Conservation (phyloP, 92 coral and sea anemone species). For the Actinostola sp. region DNA sequence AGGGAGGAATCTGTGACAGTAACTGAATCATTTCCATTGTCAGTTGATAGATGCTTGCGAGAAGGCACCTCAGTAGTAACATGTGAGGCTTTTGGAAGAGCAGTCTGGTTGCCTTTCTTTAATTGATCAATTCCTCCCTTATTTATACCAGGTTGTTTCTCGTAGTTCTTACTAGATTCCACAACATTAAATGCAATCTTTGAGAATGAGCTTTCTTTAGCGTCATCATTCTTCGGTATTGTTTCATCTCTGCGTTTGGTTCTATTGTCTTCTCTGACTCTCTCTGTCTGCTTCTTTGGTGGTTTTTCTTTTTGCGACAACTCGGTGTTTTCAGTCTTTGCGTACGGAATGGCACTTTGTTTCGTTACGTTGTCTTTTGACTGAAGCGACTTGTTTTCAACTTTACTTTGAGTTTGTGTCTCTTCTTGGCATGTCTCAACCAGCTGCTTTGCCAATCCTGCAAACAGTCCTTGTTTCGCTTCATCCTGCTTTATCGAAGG, state of each 20-base stretch:
- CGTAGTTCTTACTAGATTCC: slow-evolving; percentile 8
- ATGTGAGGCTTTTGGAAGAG: not conserved
- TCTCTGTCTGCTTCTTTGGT: not conserved
- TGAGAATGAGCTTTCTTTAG: slow-evolving; percentile 16
- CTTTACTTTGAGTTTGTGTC: not conserved
- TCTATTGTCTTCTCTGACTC: not conserved
- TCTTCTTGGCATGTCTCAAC: not conserved
- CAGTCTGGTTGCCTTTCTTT: not conserved
- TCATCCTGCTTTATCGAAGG: slow-evolving; percentile 1
- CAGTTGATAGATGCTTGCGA: too few relatives aligned
- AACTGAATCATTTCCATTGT: too few relatives aligned
- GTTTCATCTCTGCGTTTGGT: not conserved
- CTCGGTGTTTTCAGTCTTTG: not conserved
- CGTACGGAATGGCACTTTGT: not conserved
- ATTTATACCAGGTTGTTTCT: not conserved
- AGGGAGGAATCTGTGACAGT: too few relatives aligned
- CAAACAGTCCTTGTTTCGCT: not conserved
- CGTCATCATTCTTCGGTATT: not conserved
- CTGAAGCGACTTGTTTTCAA: too few relatives aligned
- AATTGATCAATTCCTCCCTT: not conserved
- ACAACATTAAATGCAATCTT: slow-evolving; percentile 25
- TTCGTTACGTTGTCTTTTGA: not conserved
- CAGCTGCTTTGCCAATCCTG: not conserved
- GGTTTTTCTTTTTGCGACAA: not conserved
- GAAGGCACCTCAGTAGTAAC: too few relatives aligned